Conservation (phyloP, 2,888 invertebrate genomes). For the Lasius platythorax region DNA sequence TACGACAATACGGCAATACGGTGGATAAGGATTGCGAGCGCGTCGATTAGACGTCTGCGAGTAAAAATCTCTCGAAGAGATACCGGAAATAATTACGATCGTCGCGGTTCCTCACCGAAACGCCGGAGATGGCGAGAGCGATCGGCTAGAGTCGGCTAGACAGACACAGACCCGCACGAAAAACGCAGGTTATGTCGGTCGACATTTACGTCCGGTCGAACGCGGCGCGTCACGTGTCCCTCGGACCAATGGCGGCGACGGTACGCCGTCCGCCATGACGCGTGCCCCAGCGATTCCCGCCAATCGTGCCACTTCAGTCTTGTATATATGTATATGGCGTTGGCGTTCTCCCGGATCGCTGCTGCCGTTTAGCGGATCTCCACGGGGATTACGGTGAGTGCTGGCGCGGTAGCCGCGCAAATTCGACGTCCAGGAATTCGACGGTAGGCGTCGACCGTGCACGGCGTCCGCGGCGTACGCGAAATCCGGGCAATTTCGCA, state of each 20-base stretch:
- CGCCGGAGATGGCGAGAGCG: too few species aligned
- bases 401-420: constrained; percentile 48
- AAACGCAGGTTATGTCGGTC: constrained; percentile 22
- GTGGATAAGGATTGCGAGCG: background rate
- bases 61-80: too few species aligned
- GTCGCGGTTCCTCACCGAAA: too few species aligned
- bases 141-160: too few species aligned
- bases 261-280: constrained; percentile 80
- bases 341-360: constrained; percentile 80
- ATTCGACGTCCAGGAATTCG: constrained; percentile 62
- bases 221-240: constrained; percentile 77
- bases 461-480: constrained; percentile 61
- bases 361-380: constrained; percentile 71
- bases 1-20: background rate
- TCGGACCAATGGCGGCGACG: constrained; percentile 74
- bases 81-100: too few species aligned
- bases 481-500: constrained; percentile 77
- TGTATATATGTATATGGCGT: constrained; percentile 82
- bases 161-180: too few species aligned
- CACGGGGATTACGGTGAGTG: constrained; percentile 78
- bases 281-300: constrained; percentile 73
- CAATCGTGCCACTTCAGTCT: constrained; percentile 82
- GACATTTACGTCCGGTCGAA: constrained; percentile 58
- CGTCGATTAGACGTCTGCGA: background rate
- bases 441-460: constrained; percentile 54